Evolutionary conservation across 37 sponge, comb jelly and placozoan genomes (phyloP).

Genomic region (Eunapius fragilis): DNA sequence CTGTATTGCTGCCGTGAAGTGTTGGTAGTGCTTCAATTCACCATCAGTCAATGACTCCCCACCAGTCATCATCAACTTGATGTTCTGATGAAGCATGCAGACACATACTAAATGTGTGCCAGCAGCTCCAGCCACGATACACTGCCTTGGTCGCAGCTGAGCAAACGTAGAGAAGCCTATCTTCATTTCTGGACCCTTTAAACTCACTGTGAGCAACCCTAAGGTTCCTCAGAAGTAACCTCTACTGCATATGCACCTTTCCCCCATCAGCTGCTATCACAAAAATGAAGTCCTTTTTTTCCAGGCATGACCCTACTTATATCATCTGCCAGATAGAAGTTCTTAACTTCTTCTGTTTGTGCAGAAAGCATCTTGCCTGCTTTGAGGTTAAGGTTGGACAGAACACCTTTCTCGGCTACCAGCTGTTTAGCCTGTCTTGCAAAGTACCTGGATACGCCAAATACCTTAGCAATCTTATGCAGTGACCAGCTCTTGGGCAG

Average conservation of each 20-base stretch:
- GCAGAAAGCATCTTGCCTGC: neutral
- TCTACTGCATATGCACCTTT: slow-evolving; percentile 26
- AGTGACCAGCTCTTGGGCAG: neutral
- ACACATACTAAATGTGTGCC: slow-evolving; percentile 73
- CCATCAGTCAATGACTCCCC: neutral
- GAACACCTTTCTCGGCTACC: slow-evolving; percentile 28
- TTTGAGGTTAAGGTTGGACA: slow-evolving; percentile 30
- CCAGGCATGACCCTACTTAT: slow-evolving; percentile 61
- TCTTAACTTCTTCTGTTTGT: neutral
- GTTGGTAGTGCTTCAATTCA: slow-evolving; percentile 18
- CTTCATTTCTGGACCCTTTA: slow-evolving; percentile 15
- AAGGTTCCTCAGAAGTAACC: slow-evolving; percentile 38
- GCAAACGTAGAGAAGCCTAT: slow-evolving; percentile 68
- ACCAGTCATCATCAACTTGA: slow-evolving; percentile 32
- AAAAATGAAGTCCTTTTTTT: slow-evolving; percentile 47
- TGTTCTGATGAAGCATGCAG: slow-evolving; percentile 57
- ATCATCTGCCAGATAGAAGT: slow-evolving; percentile 40
- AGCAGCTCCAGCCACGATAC: slow-evolving; percentile 53
- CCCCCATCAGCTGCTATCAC: slow-evolving; percentile 11
- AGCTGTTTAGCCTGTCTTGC: slow-evolving; percentile 35
- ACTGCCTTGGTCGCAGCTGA: slow-evolving; percentile 48
- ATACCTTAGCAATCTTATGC: neutral
- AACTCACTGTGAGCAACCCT: slow-evolving; percentile 32
- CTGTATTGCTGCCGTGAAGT: slow-evolving; percentile 27
- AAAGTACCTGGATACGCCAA: neutral